Evolutionary conservation across 2,888 invertebrate species (phyloP).

Genomic region (Bellardia pandia): DNA sequence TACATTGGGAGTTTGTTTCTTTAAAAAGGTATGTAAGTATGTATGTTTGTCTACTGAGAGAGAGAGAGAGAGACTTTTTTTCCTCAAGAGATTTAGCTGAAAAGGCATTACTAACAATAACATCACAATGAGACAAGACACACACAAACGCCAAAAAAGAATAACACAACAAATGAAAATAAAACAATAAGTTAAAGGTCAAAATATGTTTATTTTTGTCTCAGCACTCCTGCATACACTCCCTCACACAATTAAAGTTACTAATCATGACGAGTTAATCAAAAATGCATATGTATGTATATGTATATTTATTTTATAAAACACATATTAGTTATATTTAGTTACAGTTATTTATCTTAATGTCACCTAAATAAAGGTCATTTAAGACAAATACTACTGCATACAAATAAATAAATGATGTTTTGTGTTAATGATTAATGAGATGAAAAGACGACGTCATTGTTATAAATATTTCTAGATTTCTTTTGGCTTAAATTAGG

Average conservation of each 20-base stretch:
- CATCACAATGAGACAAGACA: neutral
- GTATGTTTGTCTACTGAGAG: neutral
- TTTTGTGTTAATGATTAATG: neutral
- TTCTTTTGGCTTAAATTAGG: no score
- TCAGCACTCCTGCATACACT: neutral
- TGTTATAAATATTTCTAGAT: no score
- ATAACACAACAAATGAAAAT: neutral
- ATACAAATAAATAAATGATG: neutral
- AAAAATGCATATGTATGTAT: neutral
- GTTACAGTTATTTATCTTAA: constrained; percentile 6
- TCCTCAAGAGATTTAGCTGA: neutral
- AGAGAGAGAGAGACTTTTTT: neutral
- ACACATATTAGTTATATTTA: neutral
- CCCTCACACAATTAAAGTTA: neutral
- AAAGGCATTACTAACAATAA: neutral
- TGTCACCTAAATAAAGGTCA: constrained; percentile 22
- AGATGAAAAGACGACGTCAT: neutral
- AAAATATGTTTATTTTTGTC: neutral
- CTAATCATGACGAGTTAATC: neutral
- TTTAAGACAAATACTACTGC: neutral
- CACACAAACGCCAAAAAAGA: neutral
- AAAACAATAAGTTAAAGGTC: constrained; percentile 30
- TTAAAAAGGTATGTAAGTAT: neutral
- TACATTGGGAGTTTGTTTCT: neutral
- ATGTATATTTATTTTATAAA: neutral